These are phyloP conservation scores for Nipponacmea schrenckii DNA, from an alignment of 2,888 invertebrate genomes.

Conservation along the genomic window DNA sequence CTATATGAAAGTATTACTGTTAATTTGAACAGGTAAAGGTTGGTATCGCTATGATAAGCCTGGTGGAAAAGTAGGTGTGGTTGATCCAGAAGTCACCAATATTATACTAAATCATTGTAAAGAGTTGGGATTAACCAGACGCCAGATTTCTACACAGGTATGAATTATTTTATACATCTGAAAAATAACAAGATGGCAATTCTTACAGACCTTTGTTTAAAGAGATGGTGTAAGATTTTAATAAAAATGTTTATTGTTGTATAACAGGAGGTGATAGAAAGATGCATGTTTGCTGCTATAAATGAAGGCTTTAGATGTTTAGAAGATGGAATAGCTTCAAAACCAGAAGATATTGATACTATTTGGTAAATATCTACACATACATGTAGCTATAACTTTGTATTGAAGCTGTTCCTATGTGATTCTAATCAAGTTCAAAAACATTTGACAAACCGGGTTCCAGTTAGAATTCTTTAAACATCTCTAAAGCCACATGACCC, in stretches of 20 bases:
- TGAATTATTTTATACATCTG: neutral
- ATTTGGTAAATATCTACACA: slow-evolving; percentile 52
- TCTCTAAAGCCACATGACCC: too few relatives aligned
- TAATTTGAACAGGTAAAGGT: slow-evolving; percentile 51
- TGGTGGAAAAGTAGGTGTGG: slow-evolving; percentile 41
- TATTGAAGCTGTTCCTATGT: neutral
- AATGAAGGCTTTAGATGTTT: slow-evolving; percentile 63
- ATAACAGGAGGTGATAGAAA: slow-evolving; percentile 57
- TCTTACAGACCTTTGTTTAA: neutral
- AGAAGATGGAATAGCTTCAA: slow-evolving; percentile 58
- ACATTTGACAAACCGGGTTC: too few relatives aligned
- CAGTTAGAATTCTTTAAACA: too few relatives aligned
- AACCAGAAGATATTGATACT: slow-evolving; percentile 62
- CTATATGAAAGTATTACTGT: too few relatives aligned
- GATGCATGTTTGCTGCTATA: slow-evolving; percentile 54
- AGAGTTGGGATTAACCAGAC: slow-evolving; percentile 45
- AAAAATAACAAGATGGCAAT: too few relatives aligned
- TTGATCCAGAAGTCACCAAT: slow-evolving; percentile 49
- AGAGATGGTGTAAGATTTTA: neutral
- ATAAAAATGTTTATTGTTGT: slow-evolving; percentile 9
- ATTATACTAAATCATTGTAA: slow-evolving; percentile 51
- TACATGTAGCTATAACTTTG: neutral
- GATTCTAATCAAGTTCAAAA: neutral
- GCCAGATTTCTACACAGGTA: slow-evolving; percentile 55
- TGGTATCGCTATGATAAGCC: slow-evolving; percentile 62